Evolutionary conservation across 2,888 invertebrate species (phyloP).

Genomic region (Phytoseiulus persimilis): DNA sequence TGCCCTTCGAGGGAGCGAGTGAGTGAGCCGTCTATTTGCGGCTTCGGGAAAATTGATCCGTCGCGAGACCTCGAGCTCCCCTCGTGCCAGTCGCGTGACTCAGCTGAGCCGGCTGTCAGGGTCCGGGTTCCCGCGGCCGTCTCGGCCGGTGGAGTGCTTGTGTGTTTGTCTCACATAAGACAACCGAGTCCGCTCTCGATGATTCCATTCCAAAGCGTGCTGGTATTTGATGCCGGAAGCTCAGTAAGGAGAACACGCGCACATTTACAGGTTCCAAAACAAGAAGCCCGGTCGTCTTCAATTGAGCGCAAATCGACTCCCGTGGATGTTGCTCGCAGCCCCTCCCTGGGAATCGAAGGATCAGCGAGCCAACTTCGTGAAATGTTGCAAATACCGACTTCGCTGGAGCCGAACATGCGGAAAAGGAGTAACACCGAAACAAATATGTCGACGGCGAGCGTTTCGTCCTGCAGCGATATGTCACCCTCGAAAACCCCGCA

Average conservation of each 20-base stretch:
- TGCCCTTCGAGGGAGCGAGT: background rate
- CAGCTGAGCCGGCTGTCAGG: background rate
- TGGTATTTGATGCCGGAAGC: background rate
- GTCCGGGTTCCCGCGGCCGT: too few relatives aligned
- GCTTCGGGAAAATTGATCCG: background rate
- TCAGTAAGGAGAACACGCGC: background rate
- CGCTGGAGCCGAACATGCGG: background rate
- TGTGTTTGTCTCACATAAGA: too few relatives aligned
- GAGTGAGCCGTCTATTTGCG: background rate
- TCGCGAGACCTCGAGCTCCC: background rate
- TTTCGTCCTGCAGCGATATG: background rate
- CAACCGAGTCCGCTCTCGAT: background rate
- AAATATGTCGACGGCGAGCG: conserved; percentile 6
- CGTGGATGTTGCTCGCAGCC: background rate
- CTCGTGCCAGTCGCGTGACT: background rate
- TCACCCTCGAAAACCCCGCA: conserved; percentile 12
- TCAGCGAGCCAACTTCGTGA: conserved; percentile 45
- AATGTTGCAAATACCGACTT: conserved; percentile 44
- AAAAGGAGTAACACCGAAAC: conserved; percentile 20
- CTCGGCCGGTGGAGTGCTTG: too few relatives aligned
- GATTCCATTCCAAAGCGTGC: background rate
- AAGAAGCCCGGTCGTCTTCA: background rate
- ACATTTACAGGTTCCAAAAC: conserved; percentile 26
- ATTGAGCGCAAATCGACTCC: conserved; percentile 9
- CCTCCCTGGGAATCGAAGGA: conserved; percentile 36